phyloP scores from a whole-genome alignment of 53 echinoderm and acorn worm genomes.

The Zoroaster sp. region DNA sequence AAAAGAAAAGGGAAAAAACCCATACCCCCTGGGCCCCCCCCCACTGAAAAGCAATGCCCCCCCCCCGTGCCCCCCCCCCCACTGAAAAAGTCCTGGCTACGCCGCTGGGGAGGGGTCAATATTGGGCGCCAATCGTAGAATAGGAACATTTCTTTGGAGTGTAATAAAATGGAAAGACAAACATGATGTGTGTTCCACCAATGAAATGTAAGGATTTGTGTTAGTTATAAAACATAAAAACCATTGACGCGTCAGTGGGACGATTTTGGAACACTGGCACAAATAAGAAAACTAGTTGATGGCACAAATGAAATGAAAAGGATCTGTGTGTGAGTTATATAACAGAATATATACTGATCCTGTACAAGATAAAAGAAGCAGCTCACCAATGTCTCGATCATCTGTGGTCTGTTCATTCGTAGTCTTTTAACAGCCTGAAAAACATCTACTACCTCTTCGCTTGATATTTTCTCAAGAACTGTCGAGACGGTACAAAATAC shows the following conservation, averaged over 20 bases:
- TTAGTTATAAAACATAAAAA: neutral
- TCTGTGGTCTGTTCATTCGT: slow-evolving; percentile 55
- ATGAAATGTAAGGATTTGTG: neutral
- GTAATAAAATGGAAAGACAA: no score
- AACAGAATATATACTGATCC: neutral
- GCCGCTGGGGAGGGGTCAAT: no score
- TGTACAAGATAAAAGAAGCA: neutral
- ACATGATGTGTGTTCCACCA: neutral
- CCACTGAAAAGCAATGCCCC: no score
- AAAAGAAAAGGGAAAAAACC: no score
- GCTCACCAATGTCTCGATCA: slow-evolving; percentile 69
- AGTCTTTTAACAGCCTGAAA: slow-evolving; percentile 70
- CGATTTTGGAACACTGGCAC: no score
- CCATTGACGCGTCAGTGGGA: neutral
- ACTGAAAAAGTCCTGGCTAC: no score
- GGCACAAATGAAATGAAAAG: neutral
- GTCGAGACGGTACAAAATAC: slow-evolving; percentile 51
- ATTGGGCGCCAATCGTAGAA: no score
- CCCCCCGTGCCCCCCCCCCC: no score
- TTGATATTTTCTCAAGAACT: slow-evolving; percentile 34
- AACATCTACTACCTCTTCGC: slow-evolving; percentile 53
- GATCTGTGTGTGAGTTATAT: neutral
- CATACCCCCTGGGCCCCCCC: no score
- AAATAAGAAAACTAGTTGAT: no score
- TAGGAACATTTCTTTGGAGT: no score